phyloP scores from a whole-genome alignment of 2,888 invertebrate genomes.

The Polylopha cassiicola region DNA sequence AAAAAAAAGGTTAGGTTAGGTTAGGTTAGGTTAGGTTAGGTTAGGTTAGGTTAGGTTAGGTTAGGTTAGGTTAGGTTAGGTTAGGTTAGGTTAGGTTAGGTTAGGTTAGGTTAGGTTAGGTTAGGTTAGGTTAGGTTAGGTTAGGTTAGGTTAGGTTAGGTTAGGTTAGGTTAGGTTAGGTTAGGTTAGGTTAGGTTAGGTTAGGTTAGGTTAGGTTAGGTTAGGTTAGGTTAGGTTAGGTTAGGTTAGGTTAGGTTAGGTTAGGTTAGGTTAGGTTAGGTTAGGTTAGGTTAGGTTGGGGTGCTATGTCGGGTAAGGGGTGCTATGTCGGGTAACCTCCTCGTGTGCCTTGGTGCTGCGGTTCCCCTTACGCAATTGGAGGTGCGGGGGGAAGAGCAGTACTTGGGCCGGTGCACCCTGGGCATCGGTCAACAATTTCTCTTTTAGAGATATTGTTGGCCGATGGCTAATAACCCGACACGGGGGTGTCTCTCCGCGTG shows the following conservation, averaged over 20 bases:
- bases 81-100: conserved; percentile 24
- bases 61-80: conserved; percentile 24
- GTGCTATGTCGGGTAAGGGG: too few species aligned
- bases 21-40: conserved; percentile 24
- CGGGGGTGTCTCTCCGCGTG: too few species aligned
- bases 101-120: conserved; percentile 24
- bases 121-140: conserved; percentile 30
- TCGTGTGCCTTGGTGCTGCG: too few species aligned
- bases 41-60: conserved; percentile 23
- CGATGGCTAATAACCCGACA: too few species aligned
- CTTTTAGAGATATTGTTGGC: conserved; percentile 18
- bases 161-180: conserved; percentile 23
- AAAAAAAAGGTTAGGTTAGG: conserved; percentile 25
- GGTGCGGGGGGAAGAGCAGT: too few species aligned
- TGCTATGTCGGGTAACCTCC: too few species aligned
- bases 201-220: conserved; percentile 25
- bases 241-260: conserved; percentile 7
- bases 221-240: conserved; percentile 21
- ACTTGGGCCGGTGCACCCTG: too few species aligned
- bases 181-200: conserved; percentile 23
- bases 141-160: conserved; percentile 27
- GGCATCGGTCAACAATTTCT: conserved; percentile 11
- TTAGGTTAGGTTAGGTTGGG: too few species aligned
- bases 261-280: conserved; percentile 6
- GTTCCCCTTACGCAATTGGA: too few species aligned